Percentiles rank a stretch among this genome's conserved stretches.
Evolutionary conservation across 53 echinoderm and acorn worm species (phyloP).

Genomic region (Apostichopus leukothele): DNA sequence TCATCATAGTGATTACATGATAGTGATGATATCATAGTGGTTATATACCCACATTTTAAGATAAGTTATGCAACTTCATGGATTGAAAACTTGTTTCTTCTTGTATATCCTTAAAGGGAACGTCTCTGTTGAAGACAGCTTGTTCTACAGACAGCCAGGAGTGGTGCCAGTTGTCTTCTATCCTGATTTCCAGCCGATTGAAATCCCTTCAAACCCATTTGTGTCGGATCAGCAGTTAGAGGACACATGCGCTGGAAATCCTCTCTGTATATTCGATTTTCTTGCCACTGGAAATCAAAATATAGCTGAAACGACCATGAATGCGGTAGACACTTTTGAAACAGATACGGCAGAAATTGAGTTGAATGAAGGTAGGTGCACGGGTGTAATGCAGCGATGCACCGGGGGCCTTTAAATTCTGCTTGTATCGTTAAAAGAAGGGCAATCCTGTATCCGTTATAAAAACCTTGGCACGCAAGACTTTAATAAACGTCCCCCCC

Average conservation of each 20-base stretch:
- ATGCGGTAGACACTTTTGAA: not conserved
- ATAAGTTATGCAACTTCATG: too few species aligned
- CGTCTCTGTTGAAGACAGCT: slow-evolving; percentile 3
- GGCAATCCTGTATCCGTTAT: too few species aligned
- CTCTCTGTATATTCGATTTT: slow-evolving; percentile 19
- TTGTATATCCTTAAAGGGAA: slow-evolving; percentile 6
- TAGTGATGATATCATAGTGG: too few species aligned
- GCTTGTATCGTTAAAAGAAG: too few species aligned
- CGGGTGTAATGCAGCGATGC: not conserved
- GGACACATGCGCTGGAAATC: not conserved
- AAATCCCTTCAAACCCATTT: not conserved
- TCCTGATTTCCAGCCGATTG: slow-evolving; percentile 15
- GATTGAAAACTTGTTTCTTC: too few species aligned
- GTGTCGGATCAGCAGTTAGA: not conserved
- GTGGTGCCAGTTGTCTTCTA: not conserved
- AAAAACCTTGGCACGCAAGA: too few species aligned
- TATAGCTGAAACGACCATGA: slow-evolving; percentile 1
- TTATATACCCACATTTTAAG: too few species aligned
- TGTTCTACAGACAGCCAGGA: slow-evolving; percentile 29
- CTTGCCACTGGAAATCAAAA: not conserved
- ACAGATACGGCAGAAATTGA: not conserved
- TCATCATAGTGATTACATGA: too few species aligned
- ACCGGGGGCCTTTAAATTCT: too few species aligned
- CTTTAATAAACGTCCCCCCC: too few species aligned
- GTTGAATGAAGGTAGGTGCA: not conserved